Evolutionary conservation across 1,140 invertebrate species (phyloP).

Genomic region (Drosophila athabasca): DNA sequence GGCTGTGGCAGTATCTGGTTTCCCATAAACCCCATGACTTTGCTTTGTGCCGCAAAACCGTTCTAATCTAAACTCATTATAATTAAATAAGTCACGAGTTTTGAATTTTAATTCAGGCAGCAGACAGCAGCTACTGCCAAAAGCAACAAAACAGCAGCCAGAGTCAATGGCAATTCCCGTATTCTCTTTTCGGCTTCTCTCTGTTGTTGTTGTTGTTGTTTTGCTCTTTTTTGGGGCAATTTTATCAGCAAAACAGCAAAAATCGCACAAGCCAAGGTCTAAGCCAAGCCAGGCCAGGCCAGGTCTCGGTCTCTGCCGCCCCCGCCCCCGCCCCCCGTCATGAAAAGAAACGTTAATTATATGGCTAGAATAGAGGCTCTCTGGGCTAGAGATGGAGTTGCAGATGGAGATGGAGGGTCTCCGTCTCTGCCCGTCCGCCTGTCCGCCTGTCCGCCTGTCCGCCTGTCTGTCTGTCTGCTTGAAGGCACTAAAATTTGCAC

Average conservation of each 20-base stretch:
- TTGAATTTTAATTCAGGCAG: conserved; percentile 71
- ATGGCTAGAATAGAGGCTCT: conserved; percentile 57
- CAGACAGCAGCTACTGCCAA: conserved; percentile 18
- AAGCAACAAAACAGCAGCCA: conserved; percentile 6
- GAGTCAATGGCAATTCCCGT: conserved; percentile 65
- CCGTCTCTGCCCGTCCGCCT: too few species aligned
- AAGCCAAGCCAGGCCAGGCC: conserved; percentile 63
- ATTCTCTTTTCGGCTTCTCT: conserved; percentile 20
- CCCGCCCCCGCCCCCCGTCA: too few species aligned
- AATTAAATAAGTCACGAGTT: conserved; percentile 83
- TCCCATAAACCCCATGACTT: conserved; percentile 38
- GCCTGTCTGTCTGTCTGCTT: conserved; percentile 29
- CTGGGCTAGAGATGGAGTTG: conserved; percentile 46
- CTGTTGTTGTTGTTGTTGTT: conserved; percentile 1
- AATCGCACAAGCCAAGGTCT: conserved; percentile 82
- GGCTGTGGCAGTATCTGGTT: too few species aligned
- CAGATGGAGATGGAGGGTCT: conserved; percentile 54
- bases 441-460: conserved; percentile 12
- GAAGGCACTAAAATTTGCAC: conserved; percentile 77
- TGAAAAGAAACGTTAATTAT: conserved; percentile 72
- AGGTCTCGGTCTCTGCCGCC: too few species aligned
- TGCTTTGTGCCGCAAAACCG: conserved; percentile 69
- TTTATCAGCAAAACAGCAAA: conserved; percentile 58
- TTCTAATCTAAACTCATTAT: conserved; percentile 82
- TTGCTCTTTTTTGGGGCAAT: conserved; percentile 62